Evolutionary conservation across 2,888 invertebrate genomes (phyloP), one percentile per base, ranked within the genome.

Genomic region (Parochlus steinenii): DNA sequence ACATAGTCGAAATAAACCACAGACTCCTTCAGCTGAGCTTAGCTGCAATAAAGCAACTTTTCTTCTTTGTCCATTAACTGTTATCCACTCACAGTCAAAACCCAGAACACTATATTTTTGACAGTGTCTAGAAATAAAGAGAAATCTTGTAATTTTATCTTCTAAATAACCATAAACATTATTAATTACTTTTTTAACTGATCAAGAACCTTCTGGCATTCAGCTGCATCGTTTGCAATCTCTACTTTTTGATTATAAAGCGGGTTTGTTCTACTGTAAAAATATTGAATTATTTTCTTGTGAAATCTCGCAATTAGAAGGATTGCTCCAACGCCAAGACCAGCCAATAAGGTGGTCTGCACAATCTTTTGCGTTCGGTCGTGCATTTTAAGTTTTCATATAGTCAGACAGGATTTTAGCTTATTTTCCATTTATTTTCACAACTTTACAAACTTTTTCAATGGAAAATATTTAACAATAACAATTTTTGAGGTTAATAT

Each of bases 71-170:
- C 69, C 69, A n/a, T 65, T 62, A 1, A 61, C 57, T 0, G 71
- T 71, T 1, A 76, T 74, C 83, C 82, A 83, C 55, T 83, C 83
- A 53, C 82, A 82, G 50, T 83, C 83, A 48, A 83, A 74, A 5
- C 83, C 83, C 22, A 83, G 49, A 1, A 75, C 69, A 47, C 53
- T 54, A 27, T 64, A 56, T 7, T 49, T 40, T 23, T 43, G 39
- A 32, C 52, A 50, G 47, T 59, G 50, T n/a, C 53, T 53, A 15
- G 6, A 40, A 44, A 12, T n/a, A 34, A 33, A n/a, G n/a, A n/a
- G n/a, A n/a, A n/a, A n/a, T n/a, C n/a, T n/a, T n/a, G n/a, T n/a
- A n/a, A n/a, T n/a, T n/a, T n/a, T n/a, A n/a, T n/a, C n/a, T n/a
- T n/a, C n/a, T n/a, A n/a, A n/a, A n/a, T n/a, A n/a, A n/a, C n/a